Evolutionary conservation across 2,888 invertebrate species (phyloP).

Genomic region (Amblyjoppa proteus): DNA sequence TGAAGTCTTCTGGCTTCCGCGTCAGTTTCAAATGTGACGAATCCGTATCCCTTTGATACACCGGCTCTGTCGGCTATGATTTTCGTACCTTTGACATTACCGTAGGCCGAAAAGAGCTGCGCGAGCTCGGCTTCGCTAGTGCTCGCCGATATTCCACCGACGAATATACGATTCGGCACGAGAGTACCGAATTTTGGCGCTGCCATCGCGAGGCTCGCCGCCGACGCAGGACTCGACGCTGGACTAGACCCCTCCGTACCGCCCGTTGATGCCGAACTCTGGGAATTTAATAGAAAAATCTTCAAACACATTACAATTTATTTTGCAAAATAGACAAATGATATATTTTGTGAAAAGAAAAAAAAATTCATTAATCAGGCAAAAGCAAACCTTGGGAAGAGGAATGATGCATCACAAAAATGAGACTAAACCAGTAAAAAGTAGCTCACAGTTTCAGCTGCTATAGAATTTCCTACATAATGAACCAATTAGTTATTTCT

Average conservation of each 20-base stretch:
- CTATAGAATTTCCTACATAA: too few species aligned
- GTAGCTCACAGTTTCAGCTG: too few species aligned
- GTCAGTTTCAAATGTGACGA: slow-evolving; percentile 94
- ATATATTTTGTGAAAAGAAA: too few species aligned
- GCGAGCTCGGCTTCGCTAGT: slow-evolving; percentile 97
- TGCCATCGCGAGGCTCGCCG: slow-evolving; percentile 82
- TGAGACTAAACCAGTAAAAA: too few species aligned
- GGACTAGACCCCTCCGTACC: slow-evolving; percentile 84
- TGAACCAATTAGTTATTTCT: too few species aligned
- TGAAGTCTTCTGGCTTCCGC: slow-evolving; percentile 93
- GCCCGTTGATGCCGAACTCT: slow-evolving; percentile 83
- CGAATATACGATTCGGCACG: slow-evolving; percentile 98
- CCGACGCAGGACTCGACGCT: slow-evolving; percentile 84
- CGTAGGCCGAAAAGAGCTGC: slow-evolving; percentile 95
- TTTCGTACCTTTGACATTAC: slow-evolving; percentile 96
- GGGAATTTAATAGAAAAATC: slow-evolving; percentile 25
- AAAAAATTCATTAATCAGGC: too few species aligned
- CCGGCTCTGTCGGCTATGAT: slow-evolving; percentile 98
- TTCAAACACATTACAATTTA: not conserved
- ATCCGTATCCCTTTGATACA: slow-evolving; percentile 97
- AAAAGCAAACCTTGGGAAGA: too few species aligned
- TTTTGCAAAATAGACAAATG: slow-evolving; percentile 2
- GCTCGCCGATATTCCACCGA: slow-evolving; percentile 97
- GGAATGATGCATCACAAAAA: too few species aligned
- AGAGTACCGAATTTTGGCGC: slow-evolving; percentile 89